Evolutionary conservation across 30 jellyfish, hydroid and myxozoan species (phyloP), one percentile per base, ranked within the genome.

Genomic region (Hydractinia echinata): DNA sequence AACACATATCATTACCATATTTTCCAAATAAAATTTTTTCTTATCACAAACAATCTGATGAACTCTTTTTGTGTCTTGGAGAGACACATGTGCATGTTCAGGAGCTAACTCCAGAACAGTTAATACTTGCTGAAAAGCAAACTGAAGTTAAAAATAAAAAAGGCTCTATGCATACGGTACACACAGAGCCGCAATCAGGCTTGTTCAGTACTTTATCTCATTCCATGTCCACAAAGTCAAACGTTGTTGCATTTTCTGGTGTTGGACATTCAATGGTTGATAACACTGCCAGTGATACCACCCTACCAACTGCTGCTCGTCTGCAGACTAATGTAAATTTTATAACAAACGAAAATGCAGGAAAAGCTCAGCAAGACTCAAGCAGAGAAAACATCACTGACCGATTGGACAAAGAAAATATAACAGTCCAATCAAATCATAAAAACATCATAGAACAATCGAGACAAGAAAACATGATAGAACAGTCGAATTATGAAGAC

Each of bases 221-320:
- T 64, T n/a, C 74, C 39, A 64, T 64, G 74, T 51, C 74, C 19
- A 64, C 74, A n/a, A 44, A 64, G 8, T 15, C 81, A 50, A 71
- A 71, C n/a, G 67, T 71, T 5, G 61, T 5, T 30, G 61, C n/a
- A 19, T 71, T 71, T 71, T 71, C 81, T 19, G 81, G 81, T 71
- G 81, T 20, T 20, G 81, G 81, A 64, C 74, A 64, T 71, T 71
- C 55, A 19, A 71, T 71, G 81, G 55, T 71, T 20, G 81, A 30
- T 71, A 13, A 71, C 44, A 71, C 30, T 7, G 13, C 55, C 7
- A 52, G 51, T 20, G 81, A 15, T 64, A 64, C 74, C 2, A 64
- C 39, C 19, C 74, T n/a, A 64, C 44, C 44, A 30, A 30, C 44
- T 30, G 44, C 44, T 30, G 44, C 44, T 2, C 44, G 2, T 30